These are phyloP conservation scores for Sarcophaga caerulescens DNA, from an alignment of 2,888 invertebrate genomes.

Conservation along the genomic window DNA sequence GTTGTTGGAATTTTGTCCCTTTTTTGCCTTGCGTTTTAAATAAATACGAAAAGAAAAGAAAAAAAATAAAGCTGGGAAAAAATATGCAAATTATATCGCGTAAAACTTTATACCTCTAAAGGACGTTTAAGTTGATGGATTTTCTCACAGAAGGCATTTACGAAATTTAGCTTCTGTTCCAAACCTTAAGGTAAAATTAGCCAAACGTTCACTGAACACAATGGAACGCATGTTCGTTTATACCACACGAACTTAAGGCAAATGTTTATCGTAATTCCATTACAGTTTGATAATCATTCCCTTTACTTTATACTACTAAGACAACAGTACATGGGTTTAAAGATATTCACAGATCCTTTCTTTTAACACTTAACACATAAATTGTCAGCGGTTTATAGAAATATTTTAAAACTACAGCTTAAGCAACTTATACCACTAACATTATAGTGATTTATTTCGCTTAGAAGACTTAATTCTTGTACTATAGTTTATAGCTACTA, in stretches of 20 bases:
- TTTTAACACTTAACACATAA: too few relatives aligned
- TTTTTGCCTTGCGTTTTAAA: background rate
- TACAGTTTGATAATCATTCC: too few relatives aligned
- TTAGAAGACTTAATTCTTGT: background rate
- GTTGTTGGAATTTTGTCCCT: conserved; percentile 46
- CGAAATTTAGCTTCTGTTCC: conserved; percentile 12
- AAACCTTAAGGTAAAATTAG: background rate
- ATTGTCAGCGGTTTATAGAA: conserved; percentile 21
- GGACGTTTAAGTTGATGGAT: conserved; percentile 56
- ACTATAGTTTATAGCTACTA: background rate
- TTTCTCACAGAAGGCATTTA: conserved; percentile 39
- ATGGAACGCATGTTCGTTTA: too few relatives aligned
- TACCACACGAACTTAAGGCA: too few relatives aligned
- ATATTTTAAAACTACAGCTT: conserved; percentile 6
- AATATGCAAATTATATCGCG: conserved; percentile 60
- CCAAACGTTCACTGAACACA: too few relatives aligned
- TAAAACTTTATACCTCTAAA: conserved; percentile 59
- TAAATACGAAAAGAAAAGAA: background rate
- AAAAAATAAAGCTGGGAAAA: background rate
- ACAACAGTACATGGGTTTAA: conserved; percentile 7
- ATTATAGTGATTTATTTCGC: conserved; percentile 17
- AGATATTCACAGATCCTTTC: too few relatives aligned
- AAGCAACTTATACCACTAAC: conserved; percentile 25
- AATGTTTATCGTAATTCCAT: too few relatives aligned
- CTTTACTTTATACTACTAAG: background rate